These are phyloP conservation scores for Cebidichthys violaceus DNA, from an alignment of 2,113 vertebrate species.

Conservation along the genomic window DNA sequence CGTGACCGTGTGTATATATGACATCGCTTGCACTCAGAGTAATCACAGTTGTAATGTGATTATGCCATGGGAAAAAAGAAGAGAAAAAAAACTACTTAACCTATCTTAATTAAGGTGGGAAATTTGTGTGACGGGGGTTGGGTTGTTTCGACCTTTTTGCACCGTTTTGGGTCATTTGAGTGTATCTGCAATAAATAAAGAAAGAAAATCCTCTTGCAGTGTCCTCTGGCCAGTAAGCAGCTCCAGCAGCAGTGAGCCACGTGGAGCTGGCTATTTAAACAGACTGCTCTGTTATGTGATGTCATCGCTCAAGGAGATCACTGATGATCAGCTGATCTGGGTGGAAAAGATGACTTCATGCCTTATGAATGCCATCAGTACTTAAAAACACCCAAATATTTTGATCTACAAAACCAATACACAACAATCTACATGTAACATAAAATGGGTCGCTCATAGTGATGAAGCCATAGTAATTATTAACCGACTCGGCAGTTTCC, in stretches of 20 bases:
- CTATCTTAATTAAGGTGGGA: background rate
- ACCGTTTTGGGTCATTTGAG: background rate
- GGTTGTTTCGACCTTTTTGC: background rate
- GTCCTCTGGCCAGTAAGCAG: background rate
- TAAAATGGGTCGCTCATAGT: background rate
- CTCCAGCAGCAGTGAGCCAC: constrained; percentile 25
- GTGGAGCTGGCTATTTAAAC: constrained; percentile 37
- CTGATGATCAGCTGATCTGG: constrained; percentile 42
- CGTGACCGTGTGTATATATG: constrained; percentile 30
- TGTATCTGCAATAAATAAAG: background rate
- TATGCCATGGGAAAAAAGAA: constrained; percentile 9
- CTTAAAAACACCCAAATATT: background rate
- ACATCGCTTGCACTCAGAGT: constrained; percentile 15
- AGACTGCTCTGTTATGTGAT: constrained; percentile 32
- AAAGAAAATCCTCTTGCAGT: background rate
- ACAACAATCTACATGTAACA: background rate
- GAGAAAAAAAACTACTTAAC: background rate
- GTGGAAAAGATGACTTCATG: constrained; percentile 27
- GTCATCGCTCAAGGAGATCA: background rate
- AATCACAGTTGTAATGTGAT: constrained; percentile 40
- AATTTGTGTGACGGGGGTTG: background rate
- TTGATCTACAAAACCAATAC: background rate
- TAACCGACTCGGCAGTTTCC: no score
- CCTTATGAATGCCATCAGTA: background rate
- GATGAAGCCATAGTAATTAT: background rate